Base-by-base conservation (phyloP, 2,113 vertebrate species). In the Muntiacus muntjak region DNA sequence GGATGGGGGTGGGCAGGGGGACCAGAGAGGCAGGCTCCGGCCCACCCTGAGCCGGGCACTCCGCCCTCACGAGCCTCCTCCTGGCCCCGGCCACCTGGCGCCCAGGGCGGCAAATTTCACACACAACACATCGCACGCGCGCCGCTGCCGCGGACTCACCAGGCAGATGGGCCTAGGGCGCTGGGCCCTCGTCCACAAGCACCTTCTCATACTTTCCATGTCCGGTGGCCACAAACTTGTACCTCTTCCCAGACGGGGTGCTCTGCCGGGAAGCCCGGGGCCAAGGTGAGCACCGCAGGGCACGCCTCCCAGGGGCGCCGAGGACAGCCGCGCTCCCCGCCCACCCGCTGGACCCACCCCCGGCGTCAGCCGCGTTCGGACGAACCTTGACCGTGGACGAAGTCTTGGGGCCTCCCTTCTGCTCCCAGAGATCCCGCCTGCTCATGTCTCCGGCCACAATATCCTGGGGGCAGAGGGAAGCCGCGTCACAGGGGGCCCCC, bases 181-280 rank as follows among this genome's bases (percentile, higher is more conserved):
- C 74, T 0, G 94, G 25, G 28, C 54, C 78, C 13, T 99, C 98
- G 0, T 99, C 98, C 97, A 98, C 95, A 52, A 98, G 97, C 97
- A 99, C 99, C 97, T 99, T 99, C 98, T 99, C 99, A 26, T 99
- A 99, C 96, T 99, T 99, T 40, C 99, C 99, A 0, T 99, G 99
- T 79, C 99, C 99, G 0, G 98, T 99, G 92, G 99, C 99, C 98
- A 99, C 99, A 95, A 99, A 99, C 96, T 99, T 99, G 82, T 99
- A 99, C 93, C 95, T 99, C 97, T 99, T 99, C 86, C 99, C 98
- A 84, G 99, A 96, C 0, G 98, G 97, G 91, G 86, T 67, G 25
- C 97, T 98, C 99, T 99, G 97, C 95, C 92, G 47, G 79, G 19
- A 54, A 33, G 40, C 52, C 16, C 2, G 28, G 79, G 5, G 50